Evolutionary conservation across 2,797 vertebrate species (phyloP).

Genomic region (Eospalax fontanierii): DNA sequence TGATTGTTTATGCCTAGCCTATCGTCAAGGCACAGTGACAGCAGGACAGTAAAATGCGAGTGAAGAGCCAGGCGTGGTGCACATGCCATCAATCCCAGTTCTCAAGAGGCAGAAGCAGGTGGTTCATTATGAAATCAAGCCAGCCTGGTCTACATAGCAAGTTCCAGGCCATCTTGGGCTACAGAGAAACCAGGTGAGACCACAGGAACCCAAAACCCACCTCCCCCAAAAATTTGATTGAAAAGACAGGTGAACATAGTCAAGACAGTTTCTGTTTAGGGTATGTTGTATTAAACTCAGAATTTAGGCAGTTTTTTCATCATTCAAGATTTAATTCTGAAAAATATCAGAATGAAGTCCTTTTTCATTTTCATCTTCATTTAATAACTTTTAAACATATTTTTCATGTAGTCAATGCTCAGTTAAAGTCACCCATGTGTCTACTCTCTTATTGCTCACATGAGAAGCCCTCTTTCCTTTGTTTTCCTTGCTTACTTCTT

Average conservation of each 20-base stretch:
- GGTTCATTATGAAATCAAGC: no score
- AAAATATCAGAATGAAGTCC: not conserved
- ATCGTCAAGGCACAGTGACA: not conserved
- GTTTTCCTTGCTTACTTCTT: not conserved
- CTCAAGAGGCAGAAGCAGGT: no score
- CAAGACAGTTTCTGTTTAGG: not conserved
- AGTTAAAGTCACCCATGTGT: not conserved
- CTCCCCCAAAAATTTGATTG: no score
- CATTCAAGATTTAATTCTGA: not conserved
- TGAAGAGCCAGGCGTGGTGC: not conserved
- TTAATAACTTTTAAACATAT: not conserved
- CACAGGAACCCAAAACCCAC: no score
- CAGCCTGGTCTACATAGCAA: no score
- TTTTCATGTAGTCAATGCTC: not conserved
- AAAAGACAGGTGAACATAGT: not conserved
- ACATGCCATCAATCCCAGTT: no score
- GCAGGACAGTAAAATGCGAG: not conserved
- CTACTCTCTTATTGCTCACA: not conserved
- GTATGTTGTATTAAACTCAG: not conserved
- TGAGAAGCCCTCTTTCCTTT: not conserved
- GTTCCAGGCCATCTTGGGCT: no score
- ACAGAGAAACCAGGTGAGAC: no score
- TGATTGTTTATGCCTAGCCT: not conserved
- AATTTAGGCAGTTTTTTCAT: not conserved
- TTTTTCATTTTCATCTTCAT: not conserved